Percentiles rank a stretch among this genome's conserved stretches.
phyloP scores from a whole-genome alignment of 2,797 vertebrate genomes.

The Acestrorhynchus altus region DNA sequence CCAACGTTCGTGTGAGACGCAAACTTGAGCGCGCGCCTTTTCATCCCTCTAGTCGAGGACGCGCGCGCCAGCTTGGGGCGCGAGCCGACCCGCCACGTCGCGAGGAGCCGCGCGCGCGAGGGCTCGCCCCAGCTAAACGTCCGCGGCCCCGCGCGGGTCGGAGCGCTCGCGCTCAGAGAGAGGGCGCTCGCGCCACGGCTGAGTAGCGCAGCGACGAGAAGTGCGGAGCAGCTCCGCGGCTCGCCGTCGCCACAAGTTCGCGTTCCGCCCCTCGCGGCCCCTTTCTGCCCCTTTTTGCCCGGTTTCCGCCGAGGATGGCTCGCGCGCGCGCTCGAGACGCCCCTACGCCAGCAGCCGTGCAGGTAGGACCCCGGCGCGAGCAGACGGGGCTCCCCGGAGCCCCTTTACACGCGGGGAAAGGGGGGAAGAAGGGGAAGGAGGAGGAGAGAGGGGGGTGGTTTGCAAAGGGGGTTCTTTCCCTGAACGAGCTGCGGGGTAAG shows the following conservation, averaged over 20 bases:
- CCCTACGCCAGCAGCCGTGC: constrained; percentile 38
- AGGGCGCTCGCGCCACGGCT: constrained; percentile 78
- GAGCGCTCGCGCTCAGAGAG: constrained; percentile 71
- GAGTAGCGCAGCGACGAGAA: constrained; percentile 64
- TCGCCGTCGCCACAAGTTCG: constrained; percentile 52
- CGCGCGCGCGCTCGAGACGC: constrained; percentile 35
- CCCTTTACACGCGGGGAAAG: constrained; percentile 35
- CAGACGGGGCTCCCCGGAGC: constrained; percentile 61
- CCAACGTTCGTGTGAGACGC: constrained; percentile 21
- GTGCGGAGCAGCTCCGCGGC: constrained; percentile 50
- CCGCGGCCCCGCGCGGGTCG: too few relatives aligned
- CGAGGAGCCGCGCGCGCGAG: constrained; percentile 55
- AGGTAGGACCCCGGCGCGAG: constrained; percentile 57
- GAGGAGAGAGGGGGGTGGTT: constrained; percentile 51
- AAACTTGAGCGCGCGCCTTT: constrained; percentile 62
- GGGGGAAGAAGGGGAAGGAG: constrained; percentile 54
- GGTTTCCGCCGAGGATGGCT: constrained; percentile 64
- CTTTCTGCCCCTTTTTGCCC: constrained; percentile 21
- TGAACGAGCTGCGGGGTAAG: too few relatives aligned
- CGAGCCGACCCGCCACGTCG: constrained; percentile 84
- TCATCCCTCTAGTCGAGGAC: constrained; percentile 53
- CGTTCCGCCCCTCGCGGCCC: too few relatives aligned
- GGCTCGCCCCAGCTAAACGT: too few relatives aligned
- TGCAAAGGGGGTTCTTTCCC: too few relatives aligned
- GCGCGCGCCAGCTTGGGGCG: constrained; percentile 69